Evolutionary conservation across 1,140 invertebrate species (phyloP).

Genomic region (Drosophila subpulchrella): DNA sequence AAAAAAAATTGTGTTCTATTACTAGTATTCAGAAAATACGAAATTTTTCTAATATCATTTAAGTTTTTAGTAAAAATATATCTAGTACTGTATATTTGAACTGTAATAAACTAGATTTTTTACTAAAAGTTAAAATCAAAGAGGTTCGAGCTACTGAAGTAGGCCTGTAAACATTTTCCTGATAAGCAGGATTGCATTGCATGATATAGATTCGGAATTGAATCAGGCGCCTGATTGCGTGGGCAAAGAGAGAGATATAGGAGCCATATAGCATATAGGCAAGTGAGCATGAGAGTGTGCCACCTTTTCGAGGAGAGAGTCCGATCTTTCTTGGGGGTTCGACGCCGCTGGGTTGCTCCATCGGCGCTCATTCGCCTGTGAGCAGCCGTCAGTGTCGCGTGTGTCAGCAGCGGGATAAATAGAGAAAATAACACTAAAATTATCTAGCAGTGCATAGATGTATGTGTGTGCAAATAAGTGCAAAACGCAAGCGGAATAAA

Average conservation of each 20-base stretch:
- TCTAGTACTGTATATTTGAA: too few species aligned
- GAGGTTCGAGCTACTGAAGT: not conserved
- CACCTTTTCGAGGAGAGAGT: constrained; percentile 10
- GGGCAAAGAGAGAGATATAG: constrained; percentile 16
- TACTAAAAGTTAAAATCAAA: not conserved
- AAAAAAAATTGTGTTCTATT: too few species aligned
- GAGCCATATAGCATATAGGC: constrained; percentile 7
- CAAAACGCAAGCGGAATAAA: constrained; percentile 19
- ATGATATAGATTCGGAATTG: constrained; percentile 39
- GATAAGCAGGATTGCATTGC: constrained; percentile 43
- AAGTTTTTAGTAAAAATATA: too few species aligned
- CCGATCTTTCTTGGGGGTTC: constrained; percentile 35
- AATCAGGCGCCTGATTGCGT: constrained; percentile 31
- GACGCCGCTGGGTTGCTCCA: constrained; percentile 5
- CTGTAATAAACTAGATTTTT: not conserved
- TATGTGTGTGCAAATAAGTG: constrained; percentile 52
- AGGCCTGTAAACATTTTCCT: constrained; percentile 16
- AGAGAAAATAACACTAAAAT: constrained; percentile 38
- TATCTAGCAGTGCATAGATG: constrained; percentile 26
- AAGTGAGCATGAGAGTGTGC: not conserved
- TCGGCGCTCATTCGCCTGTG: constrained; percentile 70
- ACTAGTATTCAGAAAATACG: too few species aligned
- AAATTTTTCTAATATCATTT: too few species aligned
- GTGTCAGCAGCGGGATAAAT: constrained; percentile 59
- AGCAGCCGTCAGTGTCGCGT: constrained; percentile 81